phyloP scores from a whole-genome alignment of 2,888 invertebrate genomes.

The Adineta ricciae region DNA sequence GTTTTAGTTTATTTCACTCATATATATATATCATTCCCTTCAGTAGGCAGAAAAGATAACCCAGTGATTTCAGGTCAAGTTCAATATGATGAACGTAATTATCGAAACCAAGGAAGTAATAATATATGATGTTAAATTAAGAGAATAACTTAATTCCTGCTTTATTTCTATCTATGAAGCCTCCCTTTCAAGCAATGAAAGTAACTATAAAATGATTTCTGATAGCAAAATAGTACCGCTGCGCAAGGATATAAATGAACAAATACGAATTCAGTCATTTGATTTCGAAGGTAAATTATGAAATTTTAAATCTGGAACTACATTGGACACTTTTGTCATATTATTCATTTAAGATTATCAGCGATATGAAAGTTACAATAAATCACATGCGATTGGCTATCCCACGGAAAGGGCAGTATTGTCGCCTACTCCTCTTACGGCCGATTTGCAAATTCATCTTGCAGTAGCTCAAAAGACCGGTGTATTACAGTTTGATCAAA shows the following conservation, averaged over 20 bases:
- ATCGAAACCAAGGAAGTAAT: background rate
- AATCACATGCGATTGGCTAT: background rate
- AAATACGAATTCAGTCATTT: background rate
- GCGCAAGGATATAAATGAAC: background rate
- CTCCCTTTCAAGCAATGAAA: too few relatives aligned
- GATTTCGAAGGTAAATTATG: background rate
- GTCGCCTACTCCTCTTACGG: background rate
- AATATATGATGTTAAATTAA: too few relatives aligned
- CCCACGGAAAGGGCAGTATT: background rate
- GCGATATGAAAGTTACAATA: background rate
- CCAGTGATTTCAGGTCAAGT: background rate
- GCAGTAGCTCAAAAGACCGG: background rate
- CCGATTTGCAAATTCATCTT: background rate
- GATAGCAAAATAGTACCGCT: background rate
- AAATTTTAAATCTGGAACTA: background rate
- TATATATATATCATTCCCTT: background rate
- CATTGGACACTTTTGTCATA: background rate
- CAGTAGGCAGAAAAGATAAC: background rate
- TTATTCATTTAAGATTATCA: background rate
- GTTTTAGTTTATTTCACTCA: background rate
- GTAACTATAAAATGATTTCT: too few relatives aligned
- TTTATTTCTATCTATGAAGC: too few relatives aligned
- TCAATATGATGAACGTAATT: background rate
- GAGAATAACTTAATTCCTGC: too few relatives aligned
- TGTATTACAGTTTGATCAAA: background rate